Conservation (phyloP, 1,140 invertebrate species). For the Drosophila quadrilineata region DNA sequence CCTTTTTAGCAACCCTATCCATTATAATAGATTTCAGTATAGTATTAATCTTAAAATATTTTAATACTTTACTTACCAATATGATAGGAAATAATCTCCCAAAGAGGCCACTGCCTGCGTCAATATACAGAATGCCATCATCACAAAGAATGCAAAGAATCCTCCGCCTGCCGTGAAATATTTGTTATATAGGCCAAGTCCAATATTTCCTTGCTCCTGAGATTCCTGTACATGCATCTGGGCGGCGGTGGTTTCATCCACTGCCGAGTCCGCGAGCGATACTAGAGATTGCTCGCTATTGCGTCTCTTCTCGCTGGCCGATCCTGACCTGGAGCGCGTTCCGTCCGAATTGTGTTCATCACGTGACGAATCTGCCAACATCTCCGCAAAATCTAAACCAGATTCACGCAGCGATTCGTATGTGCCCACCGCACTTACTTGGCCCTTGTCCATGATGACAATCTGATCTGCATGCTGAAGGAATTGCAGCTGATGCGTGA, state of each 20-base stretch:
- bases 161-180: constrained; percentile 85
- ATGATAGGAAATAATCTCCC: constrained; percentile 86
- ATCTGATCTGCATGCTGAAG: constrained; percentile 88
- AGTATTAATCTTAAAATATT: background rate
- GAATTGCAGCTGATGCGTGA: constrained; percentile 95
- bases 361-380: constrained; percentile 83
- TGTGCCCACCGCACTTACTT: constrained; percentile 84
- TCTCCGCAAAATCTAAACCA: constrained; percentile 85
- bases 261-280: constrained; percentile 83
- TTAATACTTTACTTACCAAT: constrained; percentile 81
- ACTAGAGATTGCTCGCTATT: constrained; percentile 81
- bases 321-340: constrained; percentile 58
- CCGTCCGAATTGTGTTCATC: constrained; percentile 68
- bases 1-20: constrained; percentile 82
- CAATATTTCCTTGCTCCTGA: constrained; percentile 83
- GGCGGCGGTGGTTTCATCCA: constrained; percentile 68
- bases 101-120: constrained; percentile 85
- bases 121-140: constrained; percentile 80
- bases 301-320: constrained; percentile 62
- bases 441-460: constrained; percentile 85
- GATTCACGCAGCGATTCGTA: constrained; percentile 85
- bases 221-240: constrained; percentile 83
- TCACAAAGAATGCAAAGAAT: constrained; percentile 82
- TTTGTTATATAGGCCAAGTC: constrained; percentile 83
- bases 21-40: background rate